Percentiles rank a stretch among this genome's conserved stretches.
Conservation (phyloP, 2,113 vertebrate species). For the Istiophorus platypterus region DNA sequence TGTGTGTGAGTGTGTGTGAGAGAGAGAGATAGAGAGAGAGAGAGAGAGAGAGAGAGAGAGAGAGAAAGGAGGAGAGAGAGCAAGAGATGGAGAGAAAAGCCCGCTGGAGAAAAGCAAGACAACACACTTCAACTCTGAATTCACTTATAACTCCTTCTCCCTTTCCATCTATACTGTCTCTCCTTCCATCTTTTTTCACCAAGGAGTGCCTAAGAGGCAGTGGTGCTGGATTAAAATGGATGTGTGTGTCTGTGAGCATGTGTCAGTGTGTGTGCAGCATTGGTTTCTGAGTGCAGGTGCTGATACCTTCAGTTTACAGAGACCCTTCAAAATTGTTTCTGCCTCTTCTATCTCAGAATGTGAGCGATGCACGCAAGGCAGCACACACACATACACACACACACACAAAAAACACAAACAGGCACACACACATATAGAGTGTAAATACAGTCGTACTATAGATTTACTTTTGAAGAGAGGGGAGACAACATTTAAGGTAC, state of each 20-base stretch:
- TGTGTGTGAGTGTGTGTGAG: no score
- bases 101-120: constrained; percentile 59
- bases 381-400: constrained; percentile 18
- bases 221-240: constrained; percentile 57
- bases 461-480: constrained; percentile 36
- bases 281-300: constrained; percentile 64
- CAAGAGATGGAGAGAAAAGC: constrained; percentile 38
- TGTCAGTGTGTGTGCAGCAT: constrained; percentile 21
- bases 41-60: no score
- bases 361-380: no score
- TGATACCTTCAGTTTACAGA: no score
- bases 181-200: constrained; percentile 47
- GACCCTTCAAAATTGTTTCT: no score
- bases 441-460: background rate
- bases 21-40: no score
- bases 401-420: constrained; percentile 1
- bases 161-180: constrained; percentile 8
- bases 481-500: constrained; percentile 37
- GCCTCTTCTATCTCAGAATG: background rate
- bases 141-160: constrained; percentile 49
- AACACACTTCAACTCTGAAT: constrained; percentile 75
- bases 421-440: background rate
- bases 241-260: constrained; percentile 17
- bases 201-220: constrained; percentile 74
- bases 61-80: no score